Percentiles rank a stretch among this genome's conserved stretches.
Conservation (phyloP, 2,113 vertebrate species). For the Ophiodon elongatus region DNA sequence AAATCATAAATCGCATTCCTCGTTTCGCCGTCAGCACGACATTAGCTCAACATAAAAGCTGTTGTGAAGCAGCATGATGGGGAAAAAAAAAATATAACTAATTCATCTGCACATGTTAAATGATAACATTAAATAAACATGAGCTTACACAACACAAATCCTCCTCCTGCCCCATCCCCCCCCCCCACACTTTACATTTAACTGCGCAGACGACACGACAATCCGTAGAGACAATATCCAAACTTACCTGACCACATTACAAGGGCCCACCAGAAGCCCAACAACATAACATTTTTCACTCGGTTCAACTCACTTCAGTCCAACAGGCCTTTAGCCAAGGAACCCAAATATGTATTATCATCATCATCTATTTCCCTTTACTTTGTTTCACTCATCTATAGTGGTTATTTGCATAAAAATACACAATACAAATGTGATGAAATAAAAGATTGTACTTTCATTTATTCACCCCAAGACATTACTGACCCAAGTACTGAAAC, state of each 20-base stretch:
- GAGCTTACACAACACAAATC: not conserved
- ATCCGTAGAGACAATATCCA: not conserved
- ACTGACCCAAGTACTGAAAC: not conserved
- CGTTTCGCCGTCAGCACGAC: not conserved
- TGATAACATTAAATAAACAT: not conserved
- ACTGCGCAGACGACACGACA: not conserved
- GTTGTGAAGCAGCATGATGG: not conserved
- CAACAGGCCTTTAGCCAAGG: no score
- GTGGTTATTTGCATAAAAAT: no score
- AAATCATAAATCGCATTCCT: not conserved
- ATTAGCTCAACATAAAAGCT: constrained; percentile 10
- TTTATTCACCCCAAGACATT: no score
- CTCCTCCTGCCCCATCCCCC: no score
- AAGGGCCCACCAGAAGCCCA: no score
- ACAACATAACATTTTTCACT: no score
- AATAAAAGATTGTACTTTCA: no score
- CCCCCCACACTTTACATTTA: not conserved
- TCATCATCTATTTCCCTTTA: no score
- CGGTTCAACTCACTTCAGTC: no score
- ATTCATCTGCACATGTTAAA: not conserved
- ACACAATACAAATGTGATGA: no score
- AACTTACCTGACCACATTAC: not conserved
- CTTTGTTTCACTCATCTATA: no score
- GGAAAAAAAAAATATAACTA: not conserved
- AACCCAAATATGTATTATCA: no score